Base-by-base conservation (phyloP, 2,113 vertebrate genomes). In the Mesembrinibis cayennensis region DNA sequence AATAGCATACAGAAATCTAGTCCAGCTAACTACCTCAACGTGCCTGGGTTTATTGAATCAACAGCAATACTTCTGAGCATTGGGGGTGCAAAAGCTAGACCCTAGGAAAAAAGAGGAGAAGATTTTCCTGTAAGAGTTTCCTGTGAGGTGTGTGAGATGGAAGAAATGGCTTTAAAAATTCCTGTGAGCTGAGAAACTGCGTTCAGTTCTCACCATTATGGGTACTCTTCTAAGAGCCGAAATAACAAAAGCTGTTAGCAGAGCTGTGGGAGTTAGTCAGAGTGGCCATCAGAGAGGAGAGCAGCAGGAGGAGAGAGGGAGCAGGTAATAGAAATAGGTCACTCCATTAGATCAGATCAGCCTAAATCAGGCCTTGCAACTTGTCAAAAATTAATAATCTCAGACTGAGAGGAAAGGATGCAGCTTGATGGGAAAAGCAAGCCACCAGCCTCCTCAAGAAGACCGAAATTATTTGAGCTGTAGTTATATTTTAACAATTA, bases 321-420 rank as follows among this genome's bases (percentile, higher is more conserved):
- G 29, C 8, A 7, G 61, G 36, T 91, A 90, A 85, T 25, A 91
- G 89, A 95, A 94, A 82, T 79, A 91, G 89, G 91, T 96, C 93
- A 85, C 78, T 76, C 89, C 56, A 91, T 89, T 89, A 71, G 47
- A 85, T 73, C 91, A 84, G 79, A 87, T 69, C 65, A 87, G 73
- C 34, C 81, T 65, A 87, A 94, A 89, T 85, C 70, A 83, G 81
- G 44, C 77, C 91, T 97, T 82, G 65, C 32, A 87, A 85, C 70
- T 76, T 89, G 81, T 89, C 87, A 94, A 89, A 82, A 93, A 88
- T 72, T 89, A 94, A 79, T 87, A 74, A 84, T 56, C 89, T 91
- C 81, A 82, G 70, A 36, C 73, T 47, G 84, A 87, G 70, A 91
- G 36, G 42, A 56, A 85, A 97, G 44, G 62, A 65, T 91, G 56